phyloP scores from a whole-genome alignment of 2,797 vertebrate species.

The Gymnodraco acuticeps region DNA sequence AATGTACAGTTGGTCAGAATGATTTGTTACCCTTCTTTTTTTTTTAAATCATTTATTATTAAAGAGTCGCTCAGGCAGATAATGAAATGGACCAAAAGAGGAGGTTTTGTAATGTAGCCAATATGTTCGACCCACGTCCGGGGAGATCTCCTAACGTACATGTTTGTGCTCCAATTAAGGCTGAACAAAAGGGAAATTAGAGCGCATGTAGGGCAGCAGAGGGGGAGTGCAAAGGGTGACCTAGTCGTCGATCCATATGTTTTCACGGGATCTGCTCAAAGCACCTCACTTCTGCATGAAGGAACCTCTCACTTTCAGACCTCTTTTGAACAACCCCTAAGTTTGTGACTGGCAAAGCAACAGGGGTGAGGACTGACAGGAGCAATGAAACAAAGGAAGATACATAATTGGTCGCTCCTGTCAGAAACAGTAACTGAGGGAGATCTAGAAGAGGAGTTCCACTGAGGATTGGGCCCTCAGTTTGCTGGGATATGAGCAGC shows the following conservation, averaged over 20 bases:
- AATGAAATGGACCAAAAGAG: conserved; percentile 9
- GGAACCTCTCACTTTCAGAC: conserved; percentile 28
- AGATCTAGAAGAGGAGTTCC: conserved; percentile 29
- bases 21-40: neutral
- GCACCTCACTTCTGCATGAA: conserved; percentile 17
- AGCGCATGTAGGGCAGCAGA: conserved; percentile 56
- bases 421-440: conserved; percentile 35
- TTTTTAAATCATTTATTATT: neutral
- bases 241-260: conserved; percentile 61
- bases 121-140: conserved; percentile 18
- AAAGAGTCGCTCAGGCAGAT: neutral
- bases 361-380: neutral
- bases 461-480: conserved; percentile 38
- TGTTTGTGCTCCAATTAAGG: conserved; percentile 69
- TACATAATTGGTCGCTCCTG: conserved; percentile 49
- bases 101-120: conserved; percentile 28
- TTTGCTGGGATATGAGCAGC: conserved; percentile 77
- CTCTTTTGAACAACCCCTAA: conserved; percentile 4
- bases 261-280: conserved; percentile 44
- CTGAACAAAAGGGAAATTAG: conserved; percentile 63
- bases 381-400: neutral
- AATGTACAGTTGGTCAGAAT: too few relatives aligned
- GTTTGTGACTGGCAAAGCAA: conserved; percentile 26
- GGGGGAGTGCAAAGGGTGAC: conserved; percentile 55
- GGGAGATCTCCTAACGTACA: conserved; percentile 6